Evolutionary conservation across 2,113 vertebrate genomes (phyloP), one percentile per base, ranked within the genome.

Genomic region (Pygoscelis adeliae): DNA sequence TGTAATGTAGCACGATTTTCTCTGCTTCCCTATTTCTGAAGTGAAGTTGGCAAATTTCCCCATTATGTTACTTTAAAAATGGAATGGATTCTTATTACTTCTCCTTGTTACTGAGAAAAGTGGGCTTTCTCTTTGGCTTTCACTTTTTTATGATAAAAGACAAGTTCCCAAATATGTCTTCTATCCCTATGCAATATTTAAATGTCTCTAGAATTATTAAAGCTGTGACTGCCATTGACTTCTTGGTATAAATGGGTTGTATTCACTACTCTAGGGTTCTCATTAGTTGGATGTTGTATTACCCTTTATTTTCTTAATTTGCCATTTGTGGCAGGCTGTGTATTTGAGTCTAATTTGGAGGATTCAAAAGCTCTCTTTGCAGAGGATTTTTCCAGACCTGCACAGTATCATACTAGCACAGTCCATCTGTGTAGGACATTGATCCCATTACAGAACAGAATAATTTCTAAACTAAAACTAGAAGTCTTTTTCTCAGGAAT

Each of bases 261-360:
- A 44, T 53, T 86, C 32, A 5, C 71, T 42, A 34, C 78, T 94
- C 94, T 55, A 47, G 91, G 81, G 87, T 72, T 96, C 89, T 96
- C 70, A 91, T 96, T 97, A 96, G 76, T 15, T 91, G 84, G 42
- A 69, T 83, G 82, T 80, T 88, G 25, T 38, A 66, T 77, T 83
- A 70, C 23, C 25, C 10, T 77, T 91, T 89, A 74, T 94, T 96
- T 95, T 62, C 84, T 93, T 94, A 93, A 94, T 83, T 96, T 93
- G 55, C 26, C 34, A 9, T 86, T 88, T 96, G 82, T 59, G 62
- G 22, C 84, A 91, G 84, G 58, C 55, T 83, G 29, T 4, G 11
- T 73, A 47, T 85, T 42, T 85, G 50, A 59, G 49, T 62, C 50
- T 93, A 93, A 94, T 93, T 82, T 70, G 58, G 42, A 90, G 36